Evolutionary conservation across 2,113 vertebrate genomes (phyloP).

Genomic region (Trematomus loennbergii): DNA sequence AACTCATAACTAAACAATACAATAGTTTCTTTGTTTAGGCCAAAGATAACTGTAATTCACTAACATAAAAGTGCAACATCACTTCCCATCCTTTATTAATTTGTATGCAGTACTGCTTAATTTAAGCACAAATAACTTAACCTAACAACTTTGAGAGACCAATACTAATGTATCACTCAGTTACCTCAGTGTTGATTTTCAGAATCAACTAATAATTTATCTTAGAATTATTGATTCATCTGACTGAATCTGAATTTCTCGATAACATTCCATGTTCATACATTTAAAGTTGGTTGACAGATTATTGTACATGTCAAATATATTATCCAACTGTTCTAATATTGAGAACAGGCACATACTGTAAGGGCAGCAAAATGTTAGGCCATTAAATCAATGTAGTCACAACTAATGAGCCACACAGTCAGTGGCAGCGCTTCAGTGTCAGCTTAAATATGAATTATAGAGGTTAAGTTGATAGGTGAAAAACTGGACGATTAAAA

Average conservation of each 20-base stretch:
- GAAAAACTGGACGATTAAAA: neutral
- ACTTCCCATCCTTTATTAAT: neutral
- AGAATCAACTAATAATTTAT: too few species aligned
- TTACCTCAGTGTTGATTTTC: too few species aligned
- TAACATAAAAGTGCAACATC: neutral
- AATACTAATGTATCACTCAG: too few species aligned
- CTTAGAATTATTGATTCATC: too few species aligned
- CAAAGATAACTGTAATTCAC: neutral
- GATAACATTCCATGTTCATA: too few species aligned
- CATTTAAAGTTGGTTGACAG: too few species aligned
- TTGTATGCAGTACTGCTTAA: neutral
- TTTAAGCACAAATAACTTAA: too few species aligned
- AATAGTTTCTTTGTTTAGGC: neutral
- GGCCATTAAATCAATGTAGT: neutral
- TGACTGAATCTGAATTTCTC: too few species aligned
- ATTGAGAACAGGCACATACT: neutral
- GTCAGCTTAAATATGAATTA: neutral
- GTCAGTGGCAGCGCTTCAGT: neutral
- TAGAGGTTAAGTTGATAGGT: neutral
- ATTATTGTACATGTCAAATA: neutral
- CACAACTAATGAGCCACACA: neutral
- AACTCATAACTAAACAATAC: neutral
- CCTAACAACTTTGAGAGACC: too few species aligned
- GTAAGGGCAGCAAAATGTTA: neutral
- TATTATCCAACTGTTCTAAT: neutral